Evolutionary conservation across 2,113 vertebrate genomes (phyloP), one percentile per base, ranked within the genome.

Genomic region (Boulengeromyrus knoepffleri): DNA sequence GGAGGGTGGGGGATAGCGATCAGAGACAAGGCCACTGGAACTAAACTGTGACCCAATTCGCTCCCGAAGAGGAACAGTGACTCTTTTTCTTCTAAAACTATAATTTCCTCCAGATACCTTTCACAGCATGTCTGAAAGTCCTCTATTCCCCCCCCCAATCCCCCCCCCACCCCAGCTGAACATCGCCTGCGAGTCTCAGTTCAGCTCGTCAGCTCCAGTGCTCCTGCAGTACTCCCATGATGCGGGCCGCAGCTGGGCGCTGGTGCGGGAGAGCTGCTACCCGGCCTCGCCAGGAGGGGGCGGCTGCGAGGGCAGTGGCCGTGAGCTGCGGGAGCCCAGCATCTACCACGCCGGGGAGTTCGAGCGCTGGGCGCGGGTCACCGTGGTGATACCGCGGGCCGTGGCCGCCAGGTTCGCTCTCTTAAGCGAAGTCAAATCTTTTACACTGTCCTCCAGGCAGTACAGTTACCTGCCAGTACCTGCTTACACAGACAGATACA

Each of bases 211-310:
- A 0, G 97, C 97, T 8, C 98, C 99, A 0, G 97, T 99, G 1
- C 94, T 98, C 92, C 97, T 99, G 58, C 98, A 99, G 91, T 99
- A 97, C 91, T 99, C 99, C 0, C 98, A 99, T 0, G 97, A 99
- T 0, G 97, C 98, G 0, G 99, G 99, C 12, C 97, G 98, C n/a
- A 97, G 96, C 89, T 99, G 99, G 99, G 96, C 97, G 0, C 94
- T 99, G 53, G 97, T 99, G 90, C 97, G 95, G 88, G 98, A 99
- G 90, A 97, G 97, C 90, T 99, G 99, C 92, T 99, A 97, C 93
- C 98, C 98, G 49, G 97, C 97, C 1, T 97, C 97, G 66, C 96
- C 97, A 0, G 96, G 96, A 58, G 94, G 90, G 0, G 96, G 95
- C 88, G 94, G 96, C 4, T 99, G 98, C 3, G 98, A 99, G 93